Percentiles rank a stretch among this genome's conserved stretches.
Conservation (phyloP, 2,888 invertebrate genomes). For the Drosophila lacicola region DNA sequence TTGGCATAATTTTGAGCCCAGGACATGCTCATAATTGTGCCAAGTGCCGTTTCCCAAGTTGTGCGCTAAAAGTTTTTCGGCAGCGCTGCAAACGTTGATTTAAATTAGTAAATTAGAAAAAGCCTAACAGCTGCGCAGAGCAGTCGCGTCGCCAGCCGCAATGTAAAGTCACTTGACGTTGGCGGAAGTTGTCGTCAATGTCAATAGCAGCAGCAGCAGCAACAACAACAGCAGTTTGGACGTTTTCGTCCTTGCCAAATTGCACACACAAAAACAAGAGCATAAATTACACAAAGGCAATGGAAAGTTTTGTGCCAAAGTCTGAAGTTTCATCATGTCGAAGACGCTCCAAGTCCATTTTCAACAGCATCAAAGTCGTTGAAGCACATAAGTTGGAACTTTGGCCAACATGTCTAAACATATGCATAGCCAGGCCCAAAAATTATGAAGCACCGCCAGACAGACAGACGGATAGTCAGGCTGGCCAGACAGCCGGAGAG, state of each 20-base stretch:
- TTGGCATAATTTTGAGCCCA: slow-evolving; percentile 59
- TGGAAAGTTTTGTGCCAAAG: slow-evolving; percentile 37
- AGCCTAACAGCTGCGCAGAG: slow-evolving; percentile 46
- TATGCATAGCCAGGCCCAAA: slow-evolving; percentile 48
- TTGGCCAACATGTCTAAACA: slow-evolving; percentile 50
- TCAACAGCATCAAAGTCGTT: slow-evolving; percentile 64
- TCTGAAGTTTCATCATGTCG: slow-evolving; percentile 55
- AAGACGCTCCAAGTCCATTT: slow-evolving; percentile 37
- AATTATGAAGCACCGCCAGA: slow-evolving; percentile 66
- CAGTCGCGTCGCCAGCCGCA: slow-evolving; percentile 4
- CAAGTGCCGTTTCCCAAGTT: slow-evolving; percentile 50
- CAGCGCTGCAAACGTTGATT: slow-evolving; percentile 64
- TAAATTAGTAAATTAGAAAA: slow-evolving; percentile 76
- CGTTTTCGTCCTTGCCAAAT: slow-evolving; percentile 35
- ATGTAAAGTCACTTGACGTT: slow-evolving; percentile 48
- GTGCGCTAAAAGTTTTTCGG: slow-evolving; percentile 33
- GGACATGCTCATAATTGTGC: slow-evolving; percentile 68
- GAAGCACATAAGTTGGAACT: slow-evolving; percentile 50
- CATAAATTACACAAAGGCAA: slow-evolving; percentile 72
- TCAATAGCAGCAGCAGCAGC: slow-evolving; percentile 39
- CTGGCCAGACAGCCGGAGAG: slow-evolving; percentile 10
- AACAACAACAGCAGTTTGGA: slow-evolving; percentile 14
- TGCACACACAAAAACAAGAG: slow-evolving; percentile 57
- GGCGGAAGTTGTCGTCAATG: slow-evolving; percentile 73
- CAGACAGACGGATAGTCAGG: slow-evolving; percentile 3